These are phyloP conservation scores for Neoseiulus cucumeris DNA, from an alignment of 1,140 invertebrate genomes.

Conservation along the genomic window DNA sequence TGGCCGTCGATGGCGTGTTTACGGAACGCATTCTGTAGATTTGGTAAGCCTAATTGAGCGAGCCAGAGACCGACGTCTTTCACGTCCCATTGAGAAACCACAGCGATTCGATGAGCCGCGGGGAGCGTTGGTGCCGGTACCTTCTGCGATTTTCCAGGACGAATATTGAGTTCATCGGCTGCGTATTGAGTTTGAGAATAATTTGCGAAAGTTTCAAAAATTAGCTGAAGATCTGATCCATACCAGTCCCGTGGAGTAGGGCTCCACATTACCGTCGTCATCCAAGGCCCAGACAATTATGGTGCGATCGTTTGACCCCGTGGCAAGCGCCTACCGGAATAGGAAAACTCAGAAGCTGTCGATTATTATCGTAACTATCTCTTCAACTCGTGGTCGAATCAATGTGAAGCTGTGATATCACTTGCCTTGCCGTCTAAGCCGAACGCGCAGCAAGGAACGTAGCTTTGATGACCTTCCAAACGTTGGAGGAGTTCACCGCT, in stretches of 20 bases:
- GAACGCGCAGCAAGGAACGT: constrained; percentile 11
- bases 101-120: constrained; percentile 34
- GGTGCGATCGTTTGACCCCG: constrained; percentile 49
- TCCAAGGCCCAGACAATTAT: constrained; percentile 41
- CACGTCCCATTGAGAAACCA: constrained; percentile 33
- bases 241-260: too few relatives aligned
- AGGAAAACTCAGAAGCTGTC: too few relatives aligned
- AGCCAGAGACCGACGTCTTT: constrained; percentile 42
- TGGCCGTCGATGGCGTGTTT: constrained; percentile 36
- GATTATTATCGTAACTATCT: too few relatives aligned
- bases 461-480: constrained; percentile 26
- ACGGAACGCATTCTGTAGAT: constrained; percentile 32
- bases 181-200: too few relatives aligned
- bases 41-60: constrained; percentile 33
- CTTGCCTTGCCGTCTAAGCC: not conserved
- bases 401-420: constrained; percentile 32
- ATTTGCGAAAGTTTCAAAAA: too few relatives aligned
- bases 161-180: too few relatives aligned
- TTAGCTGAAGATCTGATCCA: too few relatives aligned
- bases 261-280: constrained; percentile 22
- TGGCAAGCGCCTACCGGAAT: constrained; percentile 39
- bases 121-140: constrained; percentile 34
- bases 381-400: constrained; percentile 46
- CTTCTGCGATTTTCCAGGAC: too few relatives aligned
- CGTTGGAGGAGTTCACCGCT: constrained; percentile 22